Percentiles rank a stretch among this genome's conserved stretches.
phyloP scores from a whole-genome alignment of 1,140 invertebrate genomes.

The Metopolophium dirhodum region DNA sequence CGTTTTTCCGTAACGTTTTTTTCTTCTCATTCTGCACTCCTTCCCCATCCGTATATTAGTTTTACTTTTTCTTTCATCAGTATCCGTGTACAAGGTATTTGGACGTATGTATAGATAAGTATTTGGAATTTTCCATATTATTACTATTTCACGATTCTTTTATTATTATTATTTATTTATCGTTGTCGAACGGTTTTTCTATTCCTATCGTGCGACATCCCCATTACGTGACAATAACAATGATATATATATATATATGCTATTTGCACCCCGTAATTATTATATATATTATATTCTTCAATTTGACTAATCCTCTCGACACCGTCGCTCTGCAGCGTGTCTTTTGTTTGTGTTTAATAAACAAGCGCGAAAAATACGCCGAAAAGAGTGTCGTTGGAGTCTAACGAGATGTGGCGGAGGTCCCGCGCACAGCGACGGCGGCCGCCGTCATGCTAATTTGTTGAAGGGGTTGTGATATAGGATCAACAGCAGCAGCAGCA shows the following conservation, averaged over 20 bases:
- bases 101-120: background rate
- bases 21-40: background rate
- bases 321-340: background rate
- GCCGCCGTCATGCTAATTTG: constrained; percentile 47
- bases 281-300: background rate
- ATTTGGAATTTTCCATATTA: background rate
- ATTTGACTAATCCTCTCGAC: constrained; percentile 35
- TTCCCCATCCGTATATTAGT: background rate
- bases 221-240: background rate
- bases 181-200: background rate
- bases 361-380: background rate
- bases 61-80: constrained; percentile 10
- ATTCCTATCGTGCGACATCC: no score
- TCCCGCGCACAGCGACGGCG: background rate
- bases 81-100: background rate
- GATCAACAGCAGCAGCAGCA: background rate
- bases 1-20: background rate
- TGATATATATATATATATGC: background rate
- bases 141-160: background rate
- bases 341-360: constrained; percentile 38
- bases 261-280: background rate
- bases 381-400: background rate
- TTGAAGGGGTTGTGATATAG: constrained; percentile 37
- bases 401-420: background rate
- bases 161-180: background rate